Conservation (phyloP, 1,140 invertebrate genomes). For the Neodiprion fabricii region DNA sequence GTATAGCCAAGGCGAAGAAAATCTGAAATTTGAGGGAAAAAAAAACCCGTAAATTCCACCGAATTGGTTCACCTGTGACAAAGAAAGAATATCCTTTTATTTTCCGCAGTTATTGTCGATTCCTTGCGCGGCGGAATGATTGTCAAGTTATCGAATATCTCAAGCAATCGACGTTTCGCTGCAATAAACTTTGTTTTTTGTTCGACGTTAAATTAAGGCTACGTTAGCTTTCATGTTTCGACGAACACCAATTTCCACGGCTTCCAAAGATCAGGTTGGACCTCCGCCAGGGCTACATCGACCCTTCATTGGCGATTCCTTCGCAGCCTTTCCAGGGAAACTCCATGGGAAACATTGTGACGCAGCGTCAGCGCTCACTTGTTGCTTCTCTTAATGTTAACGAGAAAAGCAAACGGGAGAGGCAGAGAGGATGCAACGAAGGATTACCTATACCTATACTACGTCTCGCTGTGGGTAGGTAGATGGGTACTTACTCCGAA, state of each 20-base stretch:
- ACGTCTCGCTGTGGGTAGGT: too few relatives aligned
- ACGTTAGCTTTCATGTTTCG: background rate
- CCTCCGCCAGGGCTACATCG: background rate
- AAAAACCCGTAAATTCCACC: background rate
- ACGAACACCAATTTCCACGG: background rate
- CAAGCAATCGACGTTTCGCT: too few relatives aligned
- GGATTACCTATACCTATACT: background rate
- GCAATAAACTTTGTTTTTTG: too few relatives aligned
- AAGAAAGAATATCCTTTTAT: too few relatives aligned
- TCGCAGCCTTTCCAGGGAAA: background rate
- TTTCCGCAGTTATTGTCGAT: too few relatives aligned
- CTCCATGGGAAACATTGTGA: background rate
- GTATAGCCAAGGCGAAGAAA: conserved; percentile 49
- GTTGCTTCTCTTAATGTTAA: conserved; percentile 7
- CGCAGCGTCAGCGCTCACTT: background rate
- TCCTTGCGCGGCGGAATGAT: too few relatives aligned
- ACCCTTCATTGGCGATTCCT: background rate
- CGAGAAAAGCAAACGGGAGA: background rate
- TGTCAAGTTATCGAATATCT: too few relatives aligned
- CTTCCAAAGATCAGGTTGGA: background rate
- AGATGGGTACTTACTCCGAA: background rate
- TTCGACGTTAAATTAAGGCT: too few relatives aligned
- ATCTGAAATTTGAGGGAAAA: conserved; percentile 31
- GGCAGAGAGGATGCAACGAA: background rate
- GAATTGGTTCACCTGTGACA: too few relatives aligned